These are phyloP conservation scores for Tetrax tetrax DNA, from an alignment of 2,113 vertebrate species.

Conservation along the genomic window DNA sequence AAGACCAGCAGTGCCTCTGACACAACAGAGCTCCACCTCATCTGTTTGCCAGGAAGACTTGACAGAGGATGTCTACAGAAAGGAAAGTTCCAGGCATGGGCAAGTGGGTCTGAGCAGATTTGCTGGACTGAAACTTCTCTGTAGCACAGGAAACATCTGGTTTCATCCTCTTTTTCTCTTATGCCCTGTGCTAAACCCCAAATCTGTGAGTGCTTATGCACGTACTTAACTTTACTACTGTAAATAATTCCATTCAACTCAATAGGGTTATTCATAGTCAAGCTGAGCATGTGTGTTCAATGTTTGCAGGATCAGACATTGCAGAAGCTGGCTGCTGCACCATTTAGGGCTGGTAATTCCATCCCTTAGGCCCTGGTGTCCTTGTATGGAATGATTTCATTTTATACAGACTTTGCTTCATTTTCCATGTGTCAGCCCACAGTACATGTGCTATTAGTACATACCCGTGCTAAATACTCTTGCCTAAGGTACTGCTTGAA, in stretches of 20 bases:
- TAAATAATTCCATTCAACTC: slow-evolving; percentile 39
- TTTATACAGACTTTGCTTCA: neutral
- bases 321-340: neutral
- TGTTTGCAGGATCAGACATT: slow-evolving; percentile 11
- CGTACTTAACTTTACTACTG: neutral
- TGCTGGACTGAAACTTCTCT: neutral
- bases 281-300: slow-evolving; percentile 26
- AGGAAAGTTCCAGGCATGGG: neutral
- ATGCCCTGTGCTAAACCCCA: neutral
- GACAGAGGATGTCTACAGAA: neutral
- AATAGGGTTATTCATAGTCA: slow-evolving; percentile 23
- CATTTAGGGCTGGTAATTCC: slow-evolving; percentile 36
- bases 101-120: neutral
- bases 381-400: slow-evolving; percentile 17
- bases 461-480: neutral
- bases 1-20: neutral
- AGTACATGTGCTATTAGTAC: neutral
- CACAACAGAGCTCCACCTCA: neutral
- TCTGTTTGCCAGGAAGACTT: neutral
- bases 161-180: slow-evolving; percentile 2
- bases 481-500: neutral
- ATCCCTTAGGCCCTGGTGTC: neutral
- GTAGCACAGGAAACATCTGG: neutral
- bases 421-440: neutral
- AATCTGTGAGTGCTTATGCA: neutral